These are phyloP conservation scores for Cordilura impudica DNA, from an alignment of 2,888 invertebrate species.

Conservation along the genomic window DNA sequence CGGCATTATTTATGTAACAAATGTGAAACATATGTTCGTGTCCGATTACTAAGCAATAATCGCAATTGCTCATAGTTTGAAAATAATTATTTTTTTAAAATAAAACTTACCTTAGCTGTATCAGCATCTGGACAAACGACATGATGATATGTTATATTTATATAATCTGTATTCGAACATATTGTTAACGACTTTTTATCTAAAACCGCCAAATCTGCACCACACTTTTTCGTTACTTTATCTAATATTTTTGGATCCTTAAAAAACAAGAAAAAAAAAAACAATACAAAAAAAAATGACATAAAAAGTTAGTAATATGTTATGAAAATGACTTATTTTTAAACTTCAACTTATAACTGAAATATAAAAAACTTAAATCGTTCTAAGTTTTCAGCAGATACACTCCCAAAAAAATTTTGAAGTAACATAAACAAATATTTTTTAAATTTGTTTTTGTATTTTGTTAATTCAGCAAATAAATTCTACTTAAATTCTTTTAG, in stretches of 20 bases:
- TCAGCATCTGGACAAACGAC: conserved; percentile 95
- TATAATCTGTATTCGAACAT: conserved; percentile 98
- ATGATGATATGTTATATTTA: conserved; percentile 98
- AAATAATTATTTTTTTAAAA: background rate
- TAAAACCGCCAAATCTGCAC: conserved; percentile 82
- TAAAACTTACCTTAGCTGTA: conserved; percentile 89
- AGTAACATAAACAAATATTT: background rate
- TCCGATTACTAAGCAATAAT: too few relatives aligned
- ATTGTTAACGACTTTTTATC: conserved; percentile 97
- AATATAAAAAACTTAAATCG: background rate
- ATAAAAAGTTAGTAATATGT: background rate
- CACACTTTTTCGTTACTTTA: conserved; percentile 88
- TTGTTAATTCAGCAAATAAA: too few relatives aligned
- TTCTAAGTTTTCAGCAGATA: too few relatives aligned
- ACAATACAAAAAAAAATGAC: background rate
- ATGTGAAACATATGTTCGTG: too few relatives aligned
- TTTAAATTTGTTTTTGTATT: background rate
- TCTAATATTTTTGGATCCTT: conserved; percentile 90
- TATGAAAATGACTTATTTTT: too few relatives aligned
- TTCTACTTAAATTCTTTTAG: too few relatives aligned
- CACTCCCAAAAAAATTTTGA: background rate
- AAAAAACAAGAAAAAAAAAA: conserved; percentile 63
- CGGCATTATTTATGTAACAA: too few relatives aligned
- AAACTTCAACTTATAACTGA: background rate
- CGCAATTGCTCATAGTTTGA: too few relatives aligned